Evolutionary conservation across 2,113 vertebrate species (phyloP), one percentile per base, ranked within the genome.

Genomic region (Tor tambroides): DNA sequence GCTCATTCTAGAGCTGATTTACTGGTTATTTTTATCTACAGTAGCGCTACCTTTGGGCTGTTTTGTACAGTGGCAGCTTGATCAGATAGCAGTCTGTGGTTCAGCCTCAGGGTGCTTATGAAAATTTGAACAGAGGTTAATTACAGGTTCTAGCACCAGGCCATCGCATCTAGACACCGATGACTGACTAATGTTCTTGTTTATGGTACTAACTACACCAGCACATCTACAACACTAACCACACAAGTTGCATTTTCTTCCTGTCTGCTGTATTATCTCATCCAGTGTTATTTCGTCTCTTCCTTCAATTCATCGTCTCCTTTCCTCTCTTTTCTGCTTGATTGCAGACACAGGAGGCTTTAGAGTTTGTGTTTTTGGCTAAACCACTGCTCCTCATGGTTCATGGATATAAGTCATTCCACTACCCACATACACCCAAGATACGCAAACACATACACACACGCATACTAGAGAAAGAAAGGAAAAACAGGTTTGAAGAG

Each of bases 101-200:
- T 91, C 85, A 82, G 85, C 80, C 91, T 91, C 90, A 86, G 90
- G 90, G 88, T 89, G 85, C 83, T 87, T 91, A 92, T 94, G 92
- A 92, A 93, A 95, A 90, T 93, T 94, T 92, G 90, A 94, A 91
- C 93, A 89, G 32, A 76, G 89, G 92, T 93, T 94, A 94, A 94
- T 95, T 94, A 93, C 93, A 28, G 87, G 91, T 32, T 90, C 82
- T 89, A 89, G 81, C 88, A 90, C 90, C 89, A 84, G 90, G 89
- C 87, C 92, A 83, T 88, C 75, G 2, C 59, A 54, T 75, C 54
- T 26, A 8, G n/a, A 30, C 89, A 93, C 85, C 8, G 85, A 71
- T 92, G 81, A 92, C 88, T 83, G 69, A 80, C 81, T 80, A 41
- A 69, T 88, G 56, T n/a, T 56, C 49, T 75, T 49, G 32, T 81